Evolutionary conservation across 2,113 vertebrate genomes (phyloP), one percentile per base, ranked within the genome.

Genomic region (Natator depressus): DNA sequence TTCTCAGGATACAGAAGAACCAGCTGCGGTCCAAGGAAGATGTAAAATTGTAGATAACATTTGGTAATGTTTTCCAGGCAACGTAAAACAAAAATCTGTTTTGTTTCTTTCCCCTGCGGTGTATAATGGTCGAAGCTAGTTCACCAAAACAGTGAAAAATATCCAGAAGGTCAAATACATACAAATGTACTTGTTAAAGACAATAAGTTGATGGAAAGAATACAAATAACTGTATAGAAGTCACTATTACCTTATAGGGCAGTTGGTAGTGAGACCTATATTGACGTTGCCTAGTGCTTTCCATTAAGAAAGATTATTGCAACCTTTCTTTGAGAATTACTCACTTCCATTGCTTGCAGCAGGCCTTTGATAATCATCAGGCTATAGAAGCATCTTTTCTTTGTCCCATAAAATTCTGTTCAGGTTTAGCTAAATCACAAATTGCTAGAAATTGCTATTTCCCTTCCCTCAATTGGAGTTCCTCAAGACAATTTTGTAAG

Each of bases 221-320:
- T 72, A 38, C n/a, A 72, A 72, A 72, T 38, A 38, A 38, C 19
- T 38, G 35, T 38, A 38, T 22, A 72, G 42, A 65, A 51, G 46
- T 31, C 29, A 5, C 69, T 0, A 38, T 11, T 24, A 1, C 20
- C 24, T 80, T 75, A 29, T 55, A 3, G 25, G 16, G 19, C 7
- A 35, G 8, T 3, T 1, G 0, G 27, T 46, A 72, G 46, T 49
- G 49, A 35, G 27, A 62, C 3, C 1, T 62, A 1, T 35, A 10
- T 75, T 86, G 49, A 75, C 10, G 8, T 55, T 50, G 22, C 13
- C 19, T 62, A 75, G 80, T 35, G 53, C 17, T 29, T 80, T 35
- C 2, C 50, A 5, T 47, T 38, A 38, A 46, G 25, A 76, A 76
- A 76, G 24, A 76, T 27, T 83, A 38, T n/a, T 82, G 65, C 8